Conservation (phyloP, 2,888 invertebrate genomes). For the Phortica magna region DNA sequence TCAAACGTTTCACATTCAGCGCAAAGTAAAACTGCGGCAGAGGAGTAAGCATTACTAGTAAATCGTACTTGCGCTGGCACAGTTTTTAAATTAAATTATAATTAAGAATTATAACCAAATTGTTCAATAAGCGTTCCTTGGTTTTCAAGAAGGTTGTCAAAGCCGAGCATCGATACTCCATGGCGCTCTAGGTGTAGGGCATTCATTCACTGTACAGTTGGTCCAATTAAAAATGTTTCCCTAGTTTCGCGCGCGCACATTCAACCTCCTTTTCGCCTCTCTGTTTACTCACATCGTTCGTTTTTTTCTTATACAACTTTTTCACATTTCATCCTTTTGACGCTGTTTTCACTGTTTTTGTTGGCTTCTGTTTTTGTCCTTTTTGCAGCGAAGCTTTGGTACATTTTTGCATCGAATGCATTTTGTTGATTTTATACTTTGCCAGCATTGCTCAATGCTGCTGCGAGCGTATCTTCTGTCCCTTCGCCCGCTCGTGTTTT, state of each 20-base stretch:
- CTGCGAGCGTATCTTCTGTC: neutral
- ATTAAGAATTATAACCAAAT: too few relatives aligned
- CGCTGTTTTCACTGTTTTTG: slow-evolving; percentile 50
- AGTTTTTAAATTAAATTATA: too few relatives aligned
- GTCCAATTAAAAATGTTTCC: slow-evolving; percentile 74
- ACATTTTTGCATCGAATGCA: slow-evolving; percentile 26
- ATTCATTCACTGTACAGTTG: slow-evolving; percentile 67
- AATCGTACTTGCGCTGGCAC: too few relatives aligned
- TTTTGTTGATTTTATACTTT: slow-evolving; percentile 3
- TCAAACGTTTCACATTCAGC: too few relatives aligned
- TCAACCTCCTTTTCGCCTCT: slow-evolving; percentile 17
- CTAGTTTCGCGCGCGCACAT: slow-evolving; percentile 72
- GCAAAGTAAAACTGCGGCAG: too few relatives aligned
- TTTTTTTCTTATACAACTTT: neutral
- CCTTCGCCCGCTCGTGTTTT: neutral
- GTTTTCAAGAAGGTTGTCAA: too few relatives aligned
- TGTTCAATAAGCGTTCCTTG: too few relatives aligned
- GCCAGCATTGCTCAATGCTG: neutral
- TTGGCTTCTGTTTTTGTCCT: slow-evolving; percentile 41
- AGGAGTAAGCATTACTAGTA: too few relatives aligned
- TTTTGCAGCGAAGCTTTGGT: slow-evolving; percentile 15
- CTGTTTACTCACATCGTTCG: slow-evolving; percentile 2
- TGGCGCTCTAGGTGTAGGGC: neutral
- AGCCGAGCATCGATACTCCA: neutral
- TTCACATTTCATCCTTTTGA: slow-evolving; percentile 43